Evolutionary conservation across 2,113 vertebrate species (phyloP).

Genomic region (Hemicordylus capensis): DNA sequence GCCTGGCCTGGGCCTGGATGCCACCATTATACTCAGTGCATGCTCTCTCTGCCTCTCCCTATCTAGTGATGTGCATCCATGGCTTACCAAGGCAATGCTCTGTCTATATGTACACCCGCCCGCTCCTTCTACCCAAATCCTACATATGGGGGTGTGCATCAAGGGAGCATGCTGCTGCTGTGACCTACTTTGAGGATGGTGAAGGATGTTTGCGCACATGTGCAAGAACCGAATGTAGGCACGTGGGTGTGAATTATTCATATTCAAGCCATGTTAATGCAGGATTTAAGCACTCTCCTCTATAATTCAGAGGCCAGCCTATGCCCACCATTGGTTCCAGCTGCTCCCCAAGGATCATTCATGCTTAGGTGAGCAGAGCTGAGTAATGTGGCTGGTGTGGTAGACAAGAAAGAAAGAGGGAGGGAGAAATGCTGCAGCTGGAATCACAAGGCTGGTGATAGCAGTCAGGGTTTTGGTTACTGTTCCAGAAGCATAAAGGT

Average conservation of each 20-base stretch:
- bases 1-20: too few relatives aligned
- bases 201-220: neutral
- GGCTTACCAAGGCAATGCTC: too few relatives aligned
- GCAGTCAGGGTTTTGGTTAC: too few relatives aligned
- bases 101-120: neutral
- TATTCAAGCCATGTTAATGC: constrained; percentile 53
- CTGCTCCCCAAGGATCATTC: neutral
- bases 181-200: constrained; percentile 26
- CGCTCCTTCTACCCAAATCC: too few relatives aligned
- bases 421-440: neutral
- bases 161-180: neutral
- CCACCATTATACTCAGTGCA: too few relatives aligned
- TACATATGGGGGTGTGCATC: neutral
- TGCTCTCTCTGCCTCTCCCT: neutral
- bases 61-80: neutral
- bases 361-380: constrained; percentile 44
- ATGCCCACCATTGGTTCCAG: rapidly evolving
- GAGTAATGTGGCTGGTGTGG: rapidly evolving
- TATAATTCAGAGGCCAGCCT: constrained; percentile 64
- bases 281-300: constrained; percentile 51
- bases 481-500: neutral
- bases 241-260: constrained; percentile 62
- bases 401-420: neutral
- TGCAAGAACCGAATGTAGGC: neutral
- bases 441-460: too few relatives aligned